phyloP scores from a whole-genome alignment of 2,113 vertebrate genomes.

The Cavia porcellus region DNA sequence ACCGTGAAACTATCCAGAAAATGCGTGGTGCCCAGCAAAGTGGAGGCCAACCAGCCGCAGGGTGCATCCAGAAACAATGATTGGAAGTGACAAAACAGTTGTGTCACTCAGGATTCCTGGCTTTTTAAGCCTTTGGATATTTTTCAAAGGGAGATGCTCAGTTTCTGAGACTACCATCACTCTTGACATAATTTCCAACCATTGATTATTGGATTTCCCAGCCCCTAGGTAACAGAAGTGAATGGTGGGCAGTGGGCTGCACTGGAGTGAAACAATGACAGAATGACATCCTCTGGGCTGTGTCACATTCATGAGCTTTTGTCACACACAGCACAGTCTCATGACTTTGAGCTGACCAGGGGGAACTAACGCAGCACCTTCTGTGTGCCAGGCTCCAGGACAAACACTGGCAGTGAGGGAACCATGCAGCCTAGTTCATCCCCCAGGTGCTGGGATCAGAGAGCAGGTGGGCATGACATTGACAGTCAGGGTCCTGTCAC shows the following conservation, averaged over 20 bases:
- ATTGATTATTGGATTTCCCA: background rate
- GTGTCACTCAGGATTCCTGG: background rate
- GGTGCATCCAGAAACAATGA: background rate
- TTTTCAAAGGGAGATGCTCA: background rate
- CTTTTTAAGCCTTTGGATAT: too few relatives aligned
- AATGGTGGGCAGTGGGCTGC: background rate
- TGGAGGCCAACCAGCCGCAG: background rate
- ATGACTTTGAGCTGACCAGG: slow-evolving; percentile 11
- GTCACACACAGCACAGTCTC: background rate
- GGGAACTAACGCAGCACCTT: background rate
- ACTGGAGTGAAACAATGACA: background rate
- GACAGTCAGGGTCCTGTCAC: background rate
- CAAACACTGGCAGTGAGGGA: fast-evolving
- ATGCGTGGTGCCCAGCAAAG: fast-evolving
- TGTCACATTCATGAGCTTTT: background rate
- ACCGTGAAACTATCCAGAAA: background rate
- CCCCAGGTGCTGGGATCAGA: fast-evolving
- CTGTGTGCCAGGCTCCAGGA: background rate
- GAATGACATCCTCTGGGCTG: background rate
- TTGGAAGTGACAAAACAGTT: fast-evolving
- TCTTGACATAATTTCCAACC: background rate
- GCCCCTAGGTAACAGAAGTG: background rate
- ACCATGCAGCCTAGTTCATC: background rate
- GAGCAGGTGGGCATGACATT: fast-evolving
- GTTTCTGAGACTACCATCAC: too few relatives aligned